phyloP scores from a whole-genome alignment of 2,888 invertebrate genomes.

The Conistra vaccinii region DNA sequence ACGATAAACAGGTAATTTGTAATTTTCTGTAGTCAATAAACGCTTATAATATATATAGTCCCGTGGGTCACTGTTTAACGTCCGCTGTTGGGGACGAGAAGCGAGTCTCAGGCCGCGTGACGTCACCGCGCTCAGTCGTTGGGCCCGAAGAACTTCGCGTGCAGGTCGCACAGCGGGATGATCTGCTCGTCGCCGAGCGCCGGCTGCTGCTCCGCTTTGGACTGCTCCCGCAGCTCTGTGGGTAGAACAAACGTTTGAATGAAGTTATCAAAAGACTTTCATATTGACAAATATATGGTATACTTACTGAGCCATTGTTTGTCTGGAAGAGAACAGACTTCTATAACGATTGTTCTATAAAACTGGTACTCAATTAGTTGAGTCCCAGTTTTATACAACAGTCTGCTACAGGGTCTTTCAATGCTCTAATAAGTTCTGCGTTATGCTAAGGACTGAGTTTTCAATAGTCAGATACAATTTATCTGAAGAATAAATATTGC shows the following conservation, averaged over 20 bases:
- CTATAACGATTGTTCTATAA: constrained; percentile 23
- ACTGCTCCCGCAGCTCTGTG: constrained; percentile 85
- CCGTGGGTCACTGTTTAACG: constrained; percentile 51
- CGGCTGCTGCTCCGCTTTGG: constrained; percentile 84
- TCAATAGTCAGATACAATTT: too few relatives aligned
- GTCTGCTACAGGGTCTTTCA: constrained; percentile 16
- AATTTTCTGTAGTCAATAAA: constrained; percentile 57
- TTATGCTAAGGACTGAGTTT: neutral
- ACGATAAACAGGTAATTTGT: constrained; percentile 51
- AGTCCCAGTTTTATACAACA: constrained; percentile 29
- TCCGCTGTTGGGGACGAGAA: constrained; percentile 37
- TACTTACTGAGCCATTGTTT: constrained; percentile 18
- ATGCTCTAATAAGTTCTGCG: neutral
- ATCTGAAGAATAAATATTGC: neutral
- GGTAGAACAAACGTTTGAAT: neutral
- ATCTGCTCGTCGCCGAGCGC: constrained; percentile 83
- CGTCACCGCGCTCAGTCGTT: constrained; percentile 73
- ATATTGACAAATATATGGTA: constrained; percentile 20
- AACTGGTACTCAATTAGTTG: constrained; percentile 5
- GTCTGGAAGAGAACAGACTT: constrained; percentile 37
- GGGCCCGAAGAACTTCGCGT: constrained; percentile 77
- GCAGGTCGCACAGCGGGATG: constrained; percentile 81
- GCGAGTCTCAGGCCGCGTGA: constrained; percentile 18
- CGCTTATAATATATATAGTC: constrained; percentile 61
- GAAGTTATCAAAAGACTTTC: constrained; percentile 11